Evolutionary conservation across 2,888 invertebrate species (phyloP).

Genomic region (Phorcus lineatus): DNA sequence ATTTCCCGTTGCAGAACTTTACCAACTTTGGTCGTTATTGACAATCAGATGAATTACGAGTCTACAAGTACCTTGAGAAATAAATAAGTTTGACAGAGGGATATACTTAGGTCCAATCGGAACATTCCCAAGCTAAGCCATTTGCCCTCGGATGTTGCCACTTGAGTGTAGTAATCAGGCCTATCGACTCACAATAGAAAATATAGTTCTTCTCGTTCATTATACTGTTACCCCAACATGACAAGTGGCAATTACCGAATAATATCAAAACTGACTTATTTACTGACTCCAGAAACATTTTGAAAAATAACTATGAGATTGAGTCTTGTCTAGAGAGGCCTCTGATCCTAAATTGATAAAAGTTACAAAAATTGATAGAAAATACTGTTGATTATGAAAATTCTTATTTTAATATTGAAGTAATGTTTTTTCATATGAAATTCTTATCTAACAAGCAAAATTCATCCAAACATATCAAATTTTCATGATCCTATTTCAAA

Average conservation of each 20-base stretch:
- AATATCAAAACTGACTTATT: too few relatives aligned
- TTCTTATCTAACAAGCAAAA: too few relatives aligned
- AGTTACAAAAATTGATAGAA: too few relatives aligned
- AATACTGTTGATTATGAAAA: too few relatives aligned
- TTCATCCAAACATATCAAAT: too few relatives aligned
- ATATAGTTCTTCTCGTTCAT: background rate
- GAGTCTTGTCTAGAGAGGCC: too few relatives aligned
- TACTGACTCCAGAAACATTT: too few relatives aligned
- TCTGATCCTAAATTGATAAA: too few relatives aligned
- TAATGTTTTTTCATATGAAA: too few relatives aligned
- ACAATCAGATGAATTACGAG: conserved; percentile 24
- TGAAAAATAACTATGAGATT: too few relatives aligned
- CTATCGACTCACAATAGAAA: background rate
- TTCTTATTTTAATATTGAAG: too few relatives aligned
- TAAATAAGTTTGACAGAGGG: conserved; percentile 27
- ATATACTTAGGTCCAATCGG: conserved; percentile 20
- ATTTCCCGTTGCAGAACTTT: conserved; percentile 19
- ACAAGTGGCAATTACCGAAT: background rate
- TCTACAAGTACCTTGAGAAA: conserved; percentile 18
- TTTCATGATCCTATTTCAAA: too few relatives aligned
- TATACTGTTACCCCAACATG: background rate
- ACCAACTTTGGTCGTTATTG: conserved; percentile 23
- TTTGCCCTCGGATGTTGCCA: background rate
- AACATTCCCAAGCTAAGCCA: conserved; percentile 6
- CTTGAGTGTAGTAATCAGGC: conserved; percentile 12